Evolutionary conservation across 2,888 invertebrate genomes (phyloP).

Genomic region (Punctoribates punctum): DNA sequence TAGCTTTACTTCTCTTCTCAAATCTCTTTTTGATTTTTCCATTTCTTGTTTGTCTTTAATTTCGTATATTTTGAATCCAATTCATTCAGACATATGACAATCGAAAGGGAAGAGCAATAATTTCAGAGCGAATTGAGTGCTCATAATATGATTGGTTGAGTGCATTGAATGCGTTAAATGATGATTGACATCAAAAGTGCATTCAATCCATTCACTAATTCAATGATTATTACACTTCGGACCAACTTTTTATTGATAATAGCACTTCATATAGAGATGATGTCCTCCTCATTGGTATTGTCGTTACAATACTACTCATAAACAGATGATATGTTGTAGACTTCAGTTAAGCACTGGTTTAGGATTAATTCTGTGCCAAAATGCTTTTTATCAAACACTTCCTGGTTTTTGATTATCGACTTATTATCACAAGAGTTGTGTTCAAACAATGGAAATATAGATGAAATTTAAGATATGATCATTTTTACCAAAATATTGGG

Average conservation of each 20-base stretch:
- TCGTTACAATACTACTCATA: not conserved
- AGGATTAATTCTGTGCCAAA: too few relatives aligned
- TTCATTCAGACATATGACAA: not conserved
- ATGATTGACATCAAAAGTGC: conserved; percentile 24
- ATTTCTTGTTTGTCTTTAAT: not conserved
- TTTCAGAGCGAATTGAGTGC: not conserved
- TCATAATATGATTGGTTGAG: not conserved
- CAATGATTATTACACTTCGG: conserved; percentile 8
- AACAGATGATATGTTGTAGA: too few relatives aligned
- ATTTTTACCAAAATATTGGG: too few relatives aligned
- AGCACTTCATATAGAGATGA: not conserved
- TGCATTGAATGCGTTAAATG: conserved; percentile 7
- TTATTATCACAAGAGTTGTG: too few relatives aligned
- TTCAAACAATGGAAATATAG: too few relatives aligned
- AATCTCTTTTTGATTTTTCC: not conserved
- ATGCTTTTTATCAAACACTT: too few relatives aligned
- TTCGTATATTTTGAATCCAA: too few relatives aligned
- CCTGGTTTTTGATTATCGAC: too few relatives aligned
- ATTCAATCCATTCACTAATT: conserved; percentile 1
- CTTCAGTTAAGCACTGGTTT: too few relatives aligned
- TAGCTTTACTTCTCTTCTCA: not conserved
- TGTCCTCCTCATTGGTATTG: not conserved
- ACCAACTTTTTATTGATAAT: conserved; percentile 4
- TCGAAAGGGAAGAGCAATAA: not conserved
- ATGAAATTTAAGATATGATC: too few relatives aligned